phyloP scores from a whole-genome alignment of 2,888 invertebrate species.

The Nowickia ferox region DNA sequence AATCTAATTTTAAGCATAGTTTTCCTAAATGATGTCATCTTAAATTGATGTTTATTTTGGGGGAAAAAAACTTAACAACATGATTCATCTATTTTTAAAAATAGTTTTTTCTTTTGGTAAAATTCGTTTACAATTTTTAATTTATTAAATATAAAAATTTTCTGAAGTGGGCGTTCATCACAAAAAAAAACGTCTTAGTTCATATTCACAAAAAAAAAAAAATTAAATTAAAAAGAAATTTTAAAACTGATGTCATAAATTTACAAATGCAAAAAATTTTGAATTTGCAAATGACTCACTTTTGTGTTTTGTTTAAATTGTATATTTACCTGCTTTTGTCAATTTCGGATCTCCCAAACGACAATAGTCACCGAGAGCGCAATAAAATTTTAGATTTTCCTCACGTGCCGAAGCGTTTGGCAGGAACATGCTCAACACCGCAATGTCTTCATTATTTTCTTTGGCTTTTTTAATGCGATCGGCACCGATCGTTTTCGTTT shows the following conservation, averaged over 20 bases:
- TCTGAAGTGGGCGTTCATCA: constrained; percentile 55
- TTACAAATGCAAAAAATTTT: not conserved
- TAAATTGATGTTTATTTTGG: not conserved
- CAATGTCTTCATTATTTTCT: constrained; percentile 94
- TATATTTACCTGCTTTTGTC: constrained; percentile 89
- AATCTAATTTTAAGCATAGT: not conserved
- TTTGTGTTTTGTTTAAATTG: not conserved
- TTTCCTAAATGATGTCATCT: constrained; percentile 20
- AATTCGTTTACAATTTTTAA: constrained; percentile 46
- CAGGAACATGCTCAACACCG: constrained; percentile 93
- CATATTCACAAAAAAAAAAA: not conserved
- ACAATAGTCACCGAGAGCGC: constrained; percentile 90
- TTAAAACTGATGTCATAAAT: constrained; percentile 45
- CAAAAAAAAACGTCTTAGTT: not conserved
- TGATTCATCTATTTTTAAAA: constrained; percentile 26
- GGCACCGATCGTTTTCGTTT: constrained; percentile 92
- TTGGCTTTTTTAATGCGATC: constrained; percentile 91
- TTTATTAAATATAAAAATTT: constrained; percentile 34
- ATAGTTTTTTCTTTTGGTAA: constrained; percentile 47
- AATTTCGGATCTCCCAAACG: constrained; percentile 90
- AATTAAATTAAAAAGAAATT: constrained; percentile 3
- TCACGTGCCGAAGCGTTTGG: constrained; percentile 86
- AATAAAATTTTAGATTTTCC: constrained; percentile 90
- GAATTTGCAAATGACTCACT: not conserved
- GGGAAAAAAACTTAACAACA: not conserved